These are phyloP conservation scores for Machimus atricapillus DNA, from an alignment of 2,888 invertebrate species.

Conservation along the genomic window DNA sequence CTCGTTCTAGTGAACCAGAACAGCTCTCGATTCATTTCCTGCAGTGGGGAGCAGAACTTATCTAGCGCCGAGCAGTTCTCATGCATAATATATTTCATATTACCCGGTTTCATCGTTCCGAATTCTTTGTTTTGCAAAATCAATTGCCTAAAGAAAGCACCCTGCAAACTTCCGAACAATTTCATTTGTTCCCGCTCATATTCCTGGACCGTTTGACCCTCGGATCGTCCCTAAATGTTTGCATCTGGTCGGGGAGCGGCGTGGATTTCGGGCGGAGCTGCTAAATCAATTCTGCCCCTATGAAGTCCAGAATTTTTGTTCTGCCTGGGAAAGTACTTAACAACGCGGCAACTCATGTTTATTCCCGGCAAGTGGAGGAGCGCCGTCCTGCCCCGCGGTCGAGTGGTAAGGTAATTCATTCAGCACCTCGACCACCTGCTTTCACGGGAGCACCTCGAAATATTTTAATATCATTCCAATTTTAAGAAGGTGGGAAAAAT, in stretches of 20 bases:
- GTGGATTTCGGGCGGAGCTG: not conserved
- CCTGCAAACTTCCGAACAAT: slow-evolving; percentile 20
- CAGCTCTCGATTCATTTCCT: not conserved
- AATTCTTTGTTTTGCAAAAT: not conserved
- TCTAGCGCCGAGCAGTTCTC: not conserved
- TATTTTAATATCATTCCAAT: slow-evolving; percentile 26
- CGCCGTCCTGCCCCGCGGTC: not conserved
- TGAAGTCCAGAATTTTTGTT: not conserved
- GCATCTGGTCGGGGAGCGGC: not conserved
- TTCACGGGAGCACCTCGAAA: not conserved
- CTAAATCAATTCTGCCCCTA: not conserved
- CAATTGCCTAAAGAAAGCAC: slow-evolving; percentile 32
- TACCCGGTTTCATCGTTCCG: not conserved
- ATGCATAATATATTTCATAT: slow-evolving; percentile 30
- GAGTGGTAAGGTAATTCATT: not conserved
- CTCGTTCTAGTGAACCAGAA: not conserved
- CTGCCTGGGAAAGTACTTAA: not conserved
- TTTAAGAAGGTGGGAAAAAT: slow-evolving; percentile 22
- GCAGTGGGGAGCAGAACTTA: not conserved
- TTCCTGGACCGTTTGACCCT: not conserved
- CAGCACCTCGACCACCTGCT: not conserved
- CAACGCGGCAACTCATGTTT: not conserved
- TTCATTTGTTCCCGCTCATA: slow-evolving; percentile 16
- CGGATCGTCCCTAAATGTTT: not conserved
- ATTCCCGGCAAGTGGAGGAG: not conserved